Base-by-base conservation (phyloP, 1,140 invertebrate genomes). In the Tigriopus japonicus region DNA sequence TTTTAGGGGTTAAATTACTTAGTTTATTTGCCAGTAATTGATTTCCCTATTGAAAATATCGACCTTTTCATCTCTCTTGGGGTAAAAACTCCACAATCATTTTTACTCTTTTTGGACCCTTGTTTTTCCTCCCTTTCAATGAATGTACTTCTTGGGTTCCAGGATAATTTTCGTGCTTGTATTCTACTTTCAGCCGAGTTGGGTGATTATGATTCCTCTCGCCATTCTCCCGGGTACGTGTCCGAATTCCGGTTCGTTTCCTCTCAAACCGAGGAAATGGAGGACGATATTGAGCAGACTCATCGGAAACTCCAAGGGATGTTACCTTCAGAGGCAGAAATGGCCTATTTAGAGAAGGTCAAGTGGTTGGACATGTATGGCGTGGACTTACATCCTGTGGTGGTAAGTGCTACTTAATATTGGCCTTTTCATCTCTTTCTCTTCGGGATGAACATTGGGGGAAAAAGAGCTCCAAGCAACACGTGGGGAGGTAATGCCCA, bases 241-340 rank as follows among this genome's bases (percentile, higher is more conserved):
- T 96, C 92, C 1, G 93, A 98, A 78, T 98, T 98, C 75, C 81
- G 90, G 56, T 87, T 99, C 71, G 76, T 96, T 60, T 81, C 89
- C 17, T 88, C 91, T 73, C 92, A 97, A 73, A 88, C 87, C 35
- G 81, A 87, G 42, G 87, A 92, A 68, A 75, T 97, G 65, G 93
- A 97, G 73, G 75, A 80, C 19, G 79, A 81, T 64, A 90, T 96
- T 64, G 81, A 85, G 28, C 87, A 95, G 69, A 78, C 92, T 63
- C 94, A 91, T 71, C 84, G 90, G 70, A 82, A 80, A 45, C 76
- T 92, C 51, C 78, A 80, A 86, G 59, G 59, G 3, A 35, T 61
- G 14, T 5, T 23, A 14, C 59, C 74, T 72, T 40, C 65, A 68
- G 43, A 65, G 68, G 58, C 7, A 63, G 66, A 65, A 64, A 63